Conservation (phyloP, 2,113 vertebrate genomes). For the Nesogale talazaci region DNA sequence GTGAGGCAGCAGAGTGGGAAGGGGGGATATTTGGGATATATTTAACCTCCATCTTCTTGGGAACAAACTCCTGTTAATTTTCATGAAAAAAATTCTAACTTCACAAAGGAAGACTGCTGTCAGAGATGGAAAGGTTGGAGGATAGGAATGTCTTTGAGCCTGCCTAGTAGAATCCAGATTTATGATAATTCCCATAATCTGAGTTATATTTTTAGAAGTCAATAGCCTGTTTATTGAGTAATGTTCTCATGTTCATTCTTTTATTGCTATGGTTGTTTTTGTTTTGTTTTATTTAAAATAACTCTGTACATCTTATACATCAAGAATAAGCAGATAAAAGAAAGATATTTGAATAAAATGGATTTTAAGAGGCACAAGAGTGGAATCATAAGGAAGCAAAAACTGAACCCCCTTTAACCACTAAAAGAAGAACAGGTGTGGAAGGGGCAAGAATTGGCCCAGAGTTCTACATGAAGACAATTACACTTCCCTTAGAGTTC, state of each 20-base stretch:
- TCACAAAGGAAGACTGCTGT: not conserved
- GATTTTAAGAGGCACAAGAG: not conserved
- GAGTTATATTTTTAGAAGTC: not conserved
- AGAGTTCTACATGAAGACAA: not conserved
- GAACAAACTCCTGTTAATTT: too few relatives aligned
- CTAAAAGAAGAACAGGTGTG: not conserved
- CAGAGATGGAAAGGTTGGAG: not conserved
- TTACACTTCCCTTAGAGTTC: not conserved
- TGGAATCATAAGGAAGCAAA: not conserved
- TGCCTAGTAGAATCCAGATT: not conserved
- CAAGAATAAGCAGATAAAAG: slow-evolving; percentile 39
- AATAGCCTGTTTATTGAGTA: not conserved
- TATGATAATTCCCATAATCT: not conserved
- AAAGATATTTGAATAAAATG: not conserved
- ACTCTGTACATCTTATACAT: not conserved
- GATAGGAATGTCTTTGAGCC: not conserved
- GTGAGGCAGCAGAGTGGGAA: too few relatives aligned
- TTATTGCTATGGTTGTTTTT: not conserved
- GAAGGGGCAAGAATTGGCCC: not conserved
- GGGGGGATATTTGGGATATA: too few relatives aligned
- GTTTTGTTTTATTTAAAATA: not conserved
- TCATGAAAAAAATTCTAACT: too few relatives aligned
- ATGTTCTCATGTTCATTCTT: not conserved
- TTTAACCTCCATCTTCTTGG: too few relatives aligned
- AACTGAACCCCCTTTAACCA: not conserved